Percentiles rank a stretch among this genome's conserved stretches.
Conservation (phyloP, 2,888 invertebrate species). For the Sesia apiformis region DNA sequence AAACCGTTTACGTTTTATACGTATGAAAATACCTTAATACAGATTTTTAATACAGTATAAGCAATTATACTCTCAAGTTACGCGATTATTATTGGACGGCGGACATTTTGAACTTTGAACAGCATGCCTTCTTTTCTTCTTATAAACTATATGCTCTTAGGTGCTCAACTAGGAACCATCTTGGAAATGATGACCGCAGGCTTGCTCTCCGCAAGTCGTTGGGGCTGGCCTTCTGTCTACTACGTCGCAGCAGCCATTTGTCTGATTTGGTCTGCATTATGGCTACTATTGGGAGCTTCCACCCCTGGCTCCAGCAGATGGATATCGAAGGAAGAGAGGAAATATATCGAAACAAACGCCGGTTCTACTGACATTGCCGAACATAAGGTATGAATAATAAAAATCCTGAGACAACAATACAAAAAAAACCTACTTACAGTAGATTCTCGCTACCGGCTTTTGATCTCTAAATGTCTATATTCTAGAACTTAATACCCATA, state of each 20-base stretch:
- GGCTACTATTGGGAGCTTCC: slow-evolving; percentile 79
- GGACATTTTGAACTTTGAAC: too few relatives aligned
- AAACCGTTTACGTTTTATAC: background rate
- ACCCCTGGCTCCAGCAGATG: slow-evolving; percentile 75
- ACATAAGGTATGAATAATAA: slow-evolving; percentile 2
- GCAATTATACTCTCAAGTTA: too few relatives aligned
- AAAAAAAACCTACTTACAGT: too few relatives aligned
- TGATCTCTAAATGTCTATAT: too few relatives aligned
- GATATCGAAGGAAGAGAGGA: slow-evolving; percentile 79
- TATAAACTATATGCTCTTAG: slow-evolving; percentile 32
- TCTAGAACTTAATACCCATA: too few relatives aligned
- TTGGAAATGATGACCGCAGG: slow-evolving; percentile 84
- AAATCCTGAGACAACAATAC: too few relatives aligned
- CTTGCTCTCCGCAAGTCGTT: slow-evolving; percentile 76
- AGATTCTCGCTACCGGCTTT: too few relatives aligned
- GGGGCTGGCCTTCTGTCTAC: slow-evolving; percentile 88
- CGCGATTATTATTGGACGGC: too few relatives aligned
- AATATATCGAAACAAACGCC: slow-evolving; percentile 78
- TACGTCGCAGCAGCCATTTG: slow-evolving; percentile 81
- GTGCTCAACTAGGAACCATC: slow-evolving; percentile 88
- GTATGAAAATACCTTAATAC: background rate
- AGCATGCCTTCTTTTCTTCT: too few relatives aligned
- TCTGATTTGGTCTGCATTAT: slow-evolving; percentile 76
- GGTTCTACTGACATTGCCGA: slow-evolving; percentile 40
- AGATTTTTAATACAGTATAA: too few relatives aligned